Evolutionary conservation across 1,140 invertebrate species (phyloP).

Genomic region (Penaeus indicus): DNA sequence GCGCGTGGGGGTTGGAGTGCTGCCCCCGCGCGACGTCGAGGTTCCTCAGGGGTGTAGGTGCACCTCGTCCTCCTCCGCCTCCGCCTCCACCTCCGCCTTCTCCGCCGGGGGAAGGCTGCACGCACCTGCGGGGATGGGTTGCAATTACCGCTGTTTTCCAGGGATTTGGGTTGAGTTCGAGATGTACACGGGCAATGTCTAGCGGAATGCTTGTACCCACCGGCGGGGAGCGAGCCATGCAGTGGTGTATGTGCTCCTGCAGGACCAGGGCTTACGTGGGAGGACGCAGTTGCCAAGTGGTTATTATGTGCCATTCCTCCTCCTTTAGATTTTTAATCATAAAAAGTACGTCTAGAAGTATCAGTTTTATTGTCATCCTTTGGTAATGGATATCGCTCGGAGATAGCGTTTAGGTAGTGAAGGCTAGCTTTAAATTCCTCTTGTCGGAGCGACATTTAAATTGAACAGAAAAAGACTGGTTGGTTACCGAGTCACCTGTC

Average conservation of each 20-base stretch:
- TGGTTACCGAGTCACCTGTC: constrained; percentile 34
- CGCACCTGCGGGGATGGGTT: constrained; percentile 1
- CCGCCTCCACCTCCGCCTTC: too few species aligned
- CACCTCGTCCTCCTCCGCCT: too few species aligned
- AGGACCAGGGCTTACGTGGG: constrained; percentile 31
- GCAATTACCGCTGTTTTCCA: background rate
- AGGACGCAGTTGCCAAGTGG: constrained; percentile 28
- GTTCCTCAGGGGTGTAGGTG: background rate
- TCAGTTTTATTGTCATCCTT: background rate
- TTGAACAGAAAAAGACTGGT: constrained; percentile 9
- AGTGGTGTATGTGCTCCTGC: constrained; percentile 36
- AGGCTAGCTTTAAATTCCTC: background rate
- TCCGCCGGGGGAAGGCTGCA: background rate
- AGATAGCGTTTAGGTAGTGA: background rate
- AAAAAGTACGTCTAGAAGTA: background rate
- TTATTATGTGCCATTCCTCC: constrained; percentile 14
- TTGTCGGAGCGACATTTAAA: background rate
- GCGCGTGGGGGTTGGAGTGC: background rate
- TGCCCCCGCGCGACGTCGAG: constrained; percentile 14
- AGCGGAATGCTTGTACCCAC: constrained; percentile 19
- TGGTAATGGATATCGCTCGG: background rate
- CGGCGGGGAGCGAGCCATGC: constrained; percentile 21
- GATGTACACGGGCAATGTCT: background rate
- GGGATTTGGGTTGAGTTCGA: background rate
- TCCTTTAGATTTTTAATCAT: background rate